Evolutionary conservation across 2,888 invertebrate species (phyloP).

Genomic region (Coleophora flavipennella): DNA sequence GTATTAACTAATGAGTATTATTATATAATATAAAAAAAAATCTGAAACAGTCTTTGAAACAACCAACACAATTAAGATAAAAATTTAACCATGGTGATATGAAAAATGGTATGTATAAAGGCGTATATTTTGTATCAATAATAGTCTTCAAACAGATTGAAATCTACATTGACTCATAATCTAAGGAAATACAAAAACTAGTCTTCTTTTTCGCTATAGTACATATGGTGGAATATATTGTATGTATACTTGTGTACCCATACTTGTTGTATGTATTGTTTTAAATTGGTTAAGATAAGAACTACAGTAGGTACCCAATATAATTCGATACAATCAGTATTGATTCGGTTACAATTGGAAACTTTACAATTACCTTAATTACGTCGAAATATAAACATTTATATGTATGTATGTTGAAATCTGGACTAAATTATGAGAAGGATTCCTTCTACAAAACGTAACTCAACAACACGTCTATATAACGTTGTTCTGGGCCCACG

Average conservation of each 20-base stretch:
- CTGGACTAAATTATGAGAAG: constrained; percentile 19
- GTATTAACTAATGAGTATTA: constrained; percentile 22
- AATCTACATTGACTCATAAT: constrained; percentile 48
- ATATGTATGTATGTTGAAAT: not conserved
- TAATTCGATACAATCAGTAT: no score
- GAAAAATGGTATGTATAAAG: constrained; percentile 7
- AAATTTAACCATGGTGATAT: no score
- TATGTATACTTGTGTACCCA: constrained; percentile 10
- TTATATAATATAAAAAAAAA: constrained; percentile 18
- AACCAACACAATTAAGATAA: constrained; percentile 22
- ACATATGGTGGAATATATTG: no score
- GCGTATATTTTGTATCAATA: constrained; percentile 28
- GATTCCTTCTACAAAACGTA: constrained; percentile 16
- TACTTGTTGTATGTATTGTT: no score
- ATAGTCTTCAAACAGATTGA: constrained; percentile 50
- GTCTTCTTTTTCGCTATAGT: constrained; percentile 18
- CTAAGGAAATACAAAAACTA: constrained; percentile 22
- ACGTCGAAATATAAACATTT: no score
- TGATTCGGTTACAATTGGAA: not conserved
- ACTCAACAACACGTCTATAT: no score
- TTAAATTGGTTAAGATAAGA: no score
- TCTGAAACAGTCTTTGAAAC: constrained; percentile 32
- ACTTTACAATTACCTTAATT: no score
- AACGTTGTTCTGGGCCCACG: no score
- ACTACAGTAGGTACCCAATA: no score